Percentiles rank a stretch among this genome's conserved stretches.
Conservation (phyloP, 2,888 invertebrate genomes). For the Tenthredo notha region DNA sequence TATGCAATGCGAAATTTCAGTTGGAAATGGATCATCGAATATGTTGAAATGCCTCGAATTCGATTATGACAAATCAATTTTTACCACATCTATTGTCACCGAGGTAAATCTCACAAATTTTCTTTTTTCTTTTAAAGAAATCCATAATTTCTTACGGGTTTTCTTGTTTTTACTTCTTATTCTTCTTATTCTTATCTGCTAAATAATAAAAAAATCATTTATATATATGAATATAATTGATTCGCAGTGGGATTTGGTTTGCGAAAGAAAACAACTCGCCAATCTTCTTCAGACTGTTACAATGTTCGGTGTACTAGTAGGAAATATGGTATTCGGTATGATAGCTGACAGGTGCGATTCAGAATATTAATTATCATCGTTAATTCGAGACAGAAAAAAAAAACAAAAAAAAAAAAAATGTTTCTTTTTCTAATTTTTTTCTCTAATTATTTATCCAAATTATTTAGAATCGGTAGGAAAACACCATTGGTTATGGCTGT, state of each 20-base stretch:
- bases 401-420: no score
- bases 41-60: slow-evolving; percentile 69
- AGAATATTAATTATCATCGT: slow-evolving; percentile 28
- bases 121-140: no score
- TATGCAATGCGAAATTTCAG: slow-evolving; percentile 65
- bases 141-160: no score
- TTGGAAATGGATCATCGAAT: slow-evolving; percentile 64
- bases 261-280: slow-evolving; percentile 80
- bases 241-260: slow-evolving; percentile 82
- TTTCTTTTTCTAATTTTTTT: slow-evolving; percentile 1
- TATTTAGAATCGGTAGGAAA: slow-evolving; percentile 84
- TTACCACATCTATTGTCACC: slow-evolving; percentile 83
- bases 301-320: slow-evolving; percentile 81
- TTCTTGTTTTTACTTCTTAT: neutral
- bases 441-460: neutral
- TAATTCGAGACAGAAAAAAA: neutral
- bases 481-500: slow-evolving; percentile 82
- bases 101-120: slow-evolving; percentile 76
- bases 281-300: slow-evolving; percentile 81
- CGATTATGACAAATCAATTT: slow-evolving; percentile 81
- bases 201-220: no score
- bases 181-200: no score
- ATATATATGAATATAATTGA: neutral
- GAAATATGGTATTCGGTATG: slow-evolving; percentile 81
- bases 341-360: slow-evolving; percentile 79